Conservation (phyloP, 1,140 invertebrate species). For the Zaprionus camerounensis region DNA sequence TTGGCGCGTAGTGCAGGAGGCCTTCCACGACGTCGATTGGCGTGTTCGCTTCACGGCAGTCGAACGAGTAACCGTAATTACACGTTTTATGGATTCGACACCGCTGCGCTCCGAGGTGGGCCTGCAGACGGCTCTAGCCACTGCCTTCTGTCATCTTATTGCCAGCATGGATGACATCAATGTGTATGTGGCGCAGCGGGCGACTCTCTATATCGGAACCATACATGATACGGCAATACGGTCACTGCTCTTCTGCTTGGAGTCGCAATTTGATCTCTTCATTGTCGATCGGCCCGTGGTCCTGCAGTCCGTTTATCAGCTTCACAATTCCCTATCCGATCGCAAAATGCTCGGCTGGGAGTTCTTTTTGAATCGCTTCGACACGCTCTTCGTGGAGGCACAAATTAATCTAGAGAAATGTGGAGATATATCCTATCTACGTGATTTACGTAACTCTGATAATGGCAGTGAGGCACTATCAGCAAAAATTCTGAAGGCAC, state of each 20-base stretch:
- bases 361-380: constrained; percentile 99
- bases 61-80: constrained; percentile 95
- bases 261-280: constrained; percentile 96
- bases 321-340: constrained; percentile 96
- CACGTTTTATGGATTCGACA: constrained; percentile 95
- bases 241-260: constrained; percentile 93
- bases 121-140: constrained; percentile 96
- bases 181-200: constrained; percentile 96
- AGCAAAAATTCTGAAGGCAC: constrained; percentile 94
- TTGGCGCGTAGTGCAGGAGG: constrained; percentile 96
- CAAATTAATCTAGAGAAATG: constrained; percentile 95
- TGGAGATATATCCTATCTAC: constrained; percentile 91
- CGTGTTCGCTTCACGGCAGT: constrained; percentile 96
- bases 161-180: constrained; percentile 98
- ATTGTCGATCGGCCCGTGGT: constrained; percentile 98
- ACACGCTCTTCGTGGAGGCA: constrained; percentile 97
- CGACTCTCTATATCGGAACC: constrained; percentile 96
- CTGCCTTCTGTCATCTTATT: constrained; percentile 98
- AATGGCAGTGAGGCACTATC: constrained; percentile 94
- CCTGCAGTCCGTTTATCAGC: constrained; percentile 97
- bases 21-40: constrained; percentile 96
- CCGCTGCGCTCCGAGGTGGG: constrained; percentile 92
- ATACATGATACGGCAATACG: constrained; percentile 94
- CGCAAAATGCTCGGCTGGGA: constrained; percentile 97
- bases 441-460: constrained; percentile 96